A percentile compares a stretch with the other conserved stretches of the same genome.
These are phyloP conservation scores for Platorchestia sp. DNA, from an alignment of 1,140 invertebrate species.

Conservation along the genomic window DNA sequence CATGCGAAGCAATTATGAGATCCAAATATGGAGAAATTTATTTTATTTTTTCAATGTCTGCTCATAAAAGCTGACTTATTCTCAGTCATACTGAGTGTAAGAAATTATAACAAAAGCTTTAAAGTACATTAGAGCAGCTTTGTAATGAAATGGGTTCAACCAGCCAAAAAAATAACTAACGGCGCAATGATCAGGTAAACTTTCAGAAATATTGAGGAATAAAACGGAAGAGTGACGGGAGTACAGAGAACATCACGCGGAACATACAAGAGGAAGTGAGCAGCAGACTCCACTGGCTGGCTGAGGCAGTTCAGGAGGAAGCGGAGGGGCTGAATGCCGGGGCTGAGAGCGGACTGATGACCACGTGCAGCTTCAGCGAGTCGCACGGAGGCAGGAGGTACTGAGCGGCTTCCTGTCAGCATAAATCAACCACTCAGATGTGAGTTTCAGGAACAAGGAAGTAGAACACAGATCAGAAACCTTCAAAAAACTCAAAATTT, in stretches of 20 bases:
- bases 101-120: background rate
- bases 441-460: background rate
- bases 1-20: background rate
- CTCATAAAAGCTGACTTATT: too few species aligned
- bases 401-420: slow-evolving; percentile 61
- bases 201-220: background rate
- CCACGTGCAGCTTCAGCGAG: slow-evolving; percentile 66
- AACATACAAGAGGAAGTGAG: background rate
- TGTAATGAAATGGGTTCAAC: background rate
- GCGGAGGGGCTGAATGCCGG: slow-evolving; percentile 64
- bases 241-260: background rate
- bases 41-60: too few species aligned
- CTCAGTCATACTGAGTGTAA: background rate
- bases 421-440: background rate
- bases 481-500: background rate
- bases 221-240: background rate
- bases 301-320: background rate
- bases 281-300: background rate
- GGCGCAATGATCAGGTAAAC: too few species aligned
- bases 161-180: background rate
- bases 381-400: slow-evolving; percentile 65
- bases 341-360: slow-evolving; percentile 65
- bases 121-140: background rate
- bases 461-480: background rate
- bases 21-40: too few species aligned